Evolutionary conservation across 2,797 vertebrate genomes (phyloP).

Genomic region (Lutjanus argentimaculatus): DNA sequence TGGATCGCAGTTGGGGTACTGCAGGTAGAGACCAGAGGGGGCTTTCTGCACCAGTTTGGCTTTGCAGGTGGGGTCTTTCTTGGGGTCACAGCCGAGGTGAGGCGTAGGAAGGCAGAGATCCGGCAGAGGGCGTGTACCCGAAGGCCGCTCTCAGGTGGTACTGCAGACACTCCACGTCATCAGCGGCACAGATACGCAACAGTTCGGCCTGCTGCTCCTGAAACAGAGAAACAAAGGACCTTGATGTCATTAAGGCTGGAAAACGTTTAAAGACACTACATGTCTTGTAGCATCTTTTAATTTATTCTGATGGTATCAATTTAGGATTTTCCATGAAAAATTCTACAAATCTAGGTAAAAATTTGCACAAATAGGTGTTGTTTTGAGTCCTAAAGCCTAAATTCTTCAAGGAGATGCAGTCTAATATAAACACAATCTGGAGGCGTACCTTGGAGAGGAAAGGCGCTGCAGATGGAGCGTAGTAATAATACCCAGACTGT

Average conservation of each 20-base stretch:
- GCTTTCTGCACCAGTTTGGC: conserved; percentile 78
- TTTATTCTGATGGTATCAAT: background rate
- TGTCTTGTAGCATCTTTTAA: background rate
- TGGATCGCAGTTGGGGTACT: conserved; percentile 85
- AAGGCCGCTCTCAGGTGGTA: conserved; percentile 87
- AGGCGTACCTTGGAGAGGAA: conserved; percentile 82
- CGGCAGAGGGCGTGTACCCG: conserved; percentile 76
- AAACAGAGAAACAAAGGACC: background rate
- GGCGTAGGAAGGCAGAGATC: conserved; percentile 82
- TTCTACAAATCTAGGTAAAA: background rate
- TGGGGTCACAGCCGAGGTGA: conserved; percentile 86
- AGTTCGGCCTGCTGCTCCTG: conserved; percentile 86
- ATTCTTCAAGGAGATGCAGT: background rate
- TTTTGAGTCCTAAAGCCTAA: background rate
- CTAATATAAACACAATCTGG: background rate
- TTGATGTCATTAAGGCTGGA: background rate
- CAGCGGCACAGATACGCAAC: conserved; percentile 84
- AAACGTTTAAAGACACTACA: background rate
- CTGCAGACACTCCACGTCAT: conserved; percentile 88
- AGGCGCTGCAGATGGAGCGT: conserved; percentile 69
- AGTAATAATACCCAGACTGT: conserved; percentile 79
- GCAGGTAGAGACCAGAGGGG: conserved; percentile 78
- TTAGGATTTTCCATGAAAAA: no score
- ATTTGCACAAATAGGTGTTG: background rate
- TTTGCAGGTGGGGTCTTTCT: conserved; percentile 81